These are phyloP conservation scores for Microchirus variegatus DNA, from an alignment of 2,797 vertebrate genomes.

Conservation along the genomic window DNA sequence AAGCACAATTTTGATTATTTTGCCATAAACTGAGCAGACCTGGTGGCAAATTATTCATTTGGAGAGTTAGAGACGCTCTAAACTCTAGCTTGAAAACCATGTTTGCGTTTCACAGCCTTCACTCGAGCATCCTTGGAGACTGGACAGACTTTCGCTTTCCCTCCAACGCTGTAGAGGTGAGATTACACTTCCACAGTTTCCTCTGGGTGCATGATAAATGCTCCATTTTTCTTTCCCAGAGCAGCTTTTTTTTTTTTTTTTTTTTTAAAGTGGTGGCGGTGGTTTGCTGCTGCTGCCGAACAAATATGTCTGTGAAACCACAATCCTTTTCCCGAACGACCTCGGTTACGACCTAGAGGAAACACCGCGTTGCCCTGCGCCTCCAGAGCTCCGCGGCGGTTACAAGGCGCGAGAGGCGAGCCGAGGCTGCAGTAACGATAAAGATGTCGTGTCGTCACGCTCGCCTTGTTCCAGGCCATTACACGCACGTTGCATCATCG, in stretches of 20 bases:
- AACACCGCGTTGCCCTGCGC: slow-evolving; percentile 1
- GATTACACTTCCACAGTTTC: slow-evolving; percentile 3
- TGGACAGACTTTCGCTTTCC: background rate
- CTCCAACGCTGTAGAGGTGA: background rate
- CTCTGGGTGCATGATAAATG: background rate
- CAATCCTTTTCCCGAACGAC: slow-evolving; percentile 16
- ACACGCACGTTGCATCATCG: slow-evolving; percentile 49
- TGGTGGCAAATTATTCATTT: too few relatives aligned
- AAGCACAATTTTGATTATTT: too few relatives aligned
- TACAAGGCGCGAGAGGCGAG: slow-evolving; percentile 11
- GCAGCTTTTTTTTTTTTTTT: too few relatives aligned
- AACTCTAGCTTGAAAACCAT: background rate
- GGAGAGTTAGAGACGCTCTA: too few relatives aligned
- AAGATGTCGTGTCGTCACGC: background rate
- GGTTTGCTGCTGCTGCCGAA: slow-evolving; percentile 6
- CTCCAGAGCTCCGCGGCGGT: slow-evolving; percentile 4
- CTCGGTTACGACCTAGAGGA: slow-evolving; percentile 17
- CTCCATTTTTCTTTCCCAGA: background rate
- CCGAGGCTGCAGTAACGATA: slow-evolving; percentile 19
- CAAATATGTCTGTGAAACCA: slow-evolving; percentile 33
- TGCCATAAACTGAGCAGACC: too few relatives aligned
- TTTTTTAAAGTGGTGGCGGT: slow-evolving; percentile 9
- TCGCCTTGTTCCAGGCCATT: slow-evolving; percentile 24
- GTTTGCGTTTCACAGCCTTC: background rate
- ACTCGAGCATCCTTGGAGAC: background rate